Evolutionary conservation across 2,113 vertebrate species (phyloP), one percentile per base, ranked within the genome.

Genomic region (Ctenodactylus gundi): DNA sequence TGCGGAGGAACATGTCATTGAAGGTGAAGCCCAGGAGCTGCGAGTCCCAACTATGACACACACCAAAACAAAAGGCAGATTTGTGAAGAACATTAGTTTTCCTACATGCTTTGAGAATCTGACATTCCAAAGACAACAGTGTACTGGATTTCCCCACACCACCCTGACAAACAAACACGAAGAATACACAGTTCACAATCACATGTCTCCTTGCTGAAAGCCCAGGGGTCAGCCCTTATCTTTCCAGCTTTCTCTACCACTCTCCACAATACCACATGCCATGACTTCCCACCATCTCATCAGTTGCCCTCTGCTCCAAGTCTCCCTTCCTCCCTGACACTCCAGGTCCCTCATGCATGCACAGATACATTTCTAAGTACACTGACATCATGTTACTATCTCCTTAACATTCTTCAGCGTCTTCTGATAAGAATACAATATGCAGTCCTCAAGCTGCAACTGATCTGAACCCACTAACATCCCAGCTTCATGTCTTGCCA

Each of bases 1-100:
- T 98, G 97, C 99, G 98, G 92, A 99, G 98, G 97, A 99, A 99
- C 98, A 98, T 95, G 92, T 99, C 98, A 3, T 98, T 99, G 98
- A 99, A 99, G 27, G 98, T 99, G 87, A 99, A 99, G 58, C 99
- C 99, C 39, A 98, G 98, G 58, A 99, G 3, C 3, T 98, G 95
- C 2, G 99, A 99, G 97, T 99, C 98, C 99, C 99, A 99, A 18
- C 99, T 99, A 97, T 82, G 76, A 76, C 64, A n/a, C n/a, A n/a
- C n/a, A n/a, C n/a, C n/a, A n/a, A 34, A 70, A 4, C 90, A 67
- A 72, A 93, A 62, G 9, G 96, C 3, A 25, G 8, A 12, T 88
- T 49, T 31, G 14, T 11, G 8, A 57, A 82, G 60, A 57, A 72
- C 73, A 27, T 4, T 0, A 29, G 58, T 41, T 75, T 36, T 65